Percentiles rank a stretch among this genome's conserved stretches.
Evolutionary conservation across 2,113 vertebrate genomes (phyloP).

Genomic region (Dipodomys merriami): DNA sequence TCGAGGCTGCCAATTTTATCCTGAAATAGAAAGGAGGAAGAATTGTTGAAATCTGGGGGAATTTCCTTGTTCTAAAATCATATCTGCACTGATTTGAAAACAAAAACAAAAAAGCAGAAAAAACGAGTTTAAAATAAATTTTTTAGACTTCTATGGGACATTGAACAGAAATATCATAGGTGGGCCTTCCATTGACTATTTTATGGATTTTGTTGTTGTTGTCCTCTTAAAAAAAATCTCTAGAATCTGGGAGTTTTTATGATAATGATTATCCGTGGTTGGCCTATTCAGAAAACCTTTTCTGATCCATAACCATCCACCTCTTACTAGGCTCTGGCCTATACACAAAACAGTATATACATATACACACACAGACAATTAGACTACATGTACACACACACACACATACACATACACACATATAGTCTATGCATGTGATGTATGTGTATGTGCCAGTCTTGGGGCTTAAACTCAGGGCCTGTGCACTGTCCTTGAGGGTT

Average conservation of each 20-base stretch:
- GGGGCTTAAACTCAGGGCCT: no score
- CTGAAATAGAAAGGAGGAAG: constrained; percentile 68
- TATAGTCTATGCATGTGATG: neutral
- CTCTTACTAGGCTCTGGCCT: neutral
- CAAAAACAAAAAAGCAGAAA: no score
- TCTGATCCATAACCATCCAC: constrained; percentile 4
- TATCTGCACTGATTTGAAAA: neutral
- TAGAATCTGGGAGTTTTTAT: neutral
- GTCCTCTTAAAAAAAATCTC: neutral
- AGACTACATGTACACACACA: no score
- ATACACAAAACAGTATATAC: no score
- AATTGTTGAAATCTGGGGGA: neutral
- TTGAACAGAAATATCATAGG: neutral
- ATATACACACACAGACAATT: no score
- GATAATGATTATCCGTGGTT: neutral
- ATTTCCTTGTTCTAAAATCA: constrained; percentile 55
- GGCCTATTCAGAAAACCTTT: neutral
- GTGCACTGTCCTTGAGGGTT: no score
- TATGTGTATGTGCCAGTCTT: neutral
- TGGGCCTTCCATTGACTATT: neutral
- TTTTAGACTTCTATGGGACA: constrained; percentile 34
- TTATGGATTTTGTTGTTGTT: neutral
- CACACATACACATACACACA: no score
- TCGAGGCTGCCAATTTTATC: constrained; percentile 65
- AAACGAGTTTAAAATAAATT: neutral